Conservation (phyloP, 2,888 invertebrate genomes). For the Vanessa cardui region DNA sequence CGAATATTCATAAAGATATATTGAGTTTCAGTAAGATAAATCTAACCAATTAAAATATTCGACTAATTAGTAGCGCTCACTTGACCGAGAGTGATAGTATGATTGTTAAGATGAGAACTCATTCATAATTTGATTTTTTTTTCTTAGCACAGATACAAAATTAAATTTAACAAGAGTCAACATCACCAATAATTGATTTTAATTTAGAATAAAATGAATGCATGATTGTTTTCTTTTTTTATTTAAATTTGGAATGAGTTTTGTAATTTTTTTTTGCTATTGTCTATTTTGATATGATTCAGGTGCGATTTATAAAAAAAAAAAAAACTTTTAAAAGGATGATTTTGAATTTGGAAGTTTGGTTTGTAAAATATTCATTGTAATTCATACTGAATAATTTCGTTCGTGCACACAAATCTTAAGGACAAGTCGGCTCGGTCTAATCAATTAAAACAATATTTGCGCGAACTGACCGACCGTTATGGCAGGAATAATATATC, state of each 20-base stretch:
- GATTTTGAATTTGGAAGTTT: background rate
- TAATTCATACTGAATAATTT: constrained; percentile 2
- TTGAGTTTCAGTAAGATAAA: constrained; percentile 21
- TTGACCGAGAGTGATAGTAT: constrained; percentile 53
- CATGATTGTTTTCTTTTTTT: too few species aligned
- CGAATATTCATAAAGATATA: constrained; percentile 7
- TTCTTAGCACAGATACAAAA: too few species aligned
- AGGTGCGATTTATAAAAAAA: too few species aligned
- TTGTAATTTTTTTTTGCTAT: too few species aligned
- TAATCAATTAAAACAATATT: constrained; percentile 66
- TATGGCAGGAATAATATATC: constrained; percentile 40
- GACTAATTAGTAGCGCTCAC: constrained; percentile 60
- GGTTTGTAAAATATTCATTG: constrained; percentile 2
- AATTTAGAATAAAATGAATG: too few species aligned
- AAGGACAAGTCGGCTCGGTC: constrained; percentile 39
- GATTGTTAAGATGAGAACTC: constrained; percentile 41
- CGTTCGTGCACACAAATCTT: constrained; percentile 39
- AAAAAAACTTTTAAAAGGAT: background rate
- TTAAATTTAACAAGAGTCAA: too few species aligned
- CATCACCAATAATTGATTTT: too few species aligned
- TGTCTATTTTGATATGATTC: too few species aligned
- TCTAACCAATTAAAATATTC: constrained; percentile 62
- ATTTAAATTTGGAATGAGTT: too few species aligned
- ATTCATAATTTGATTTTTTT: constrained; percentile 14
- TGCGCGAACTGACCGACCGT: constrained; percentile 46